Evolutionary conservation across 2,113 vertebrate species (phyloP), one percentile per base, ranked within the genome.

Genomic region (Thamnaconus septentrionalis): DNA sequence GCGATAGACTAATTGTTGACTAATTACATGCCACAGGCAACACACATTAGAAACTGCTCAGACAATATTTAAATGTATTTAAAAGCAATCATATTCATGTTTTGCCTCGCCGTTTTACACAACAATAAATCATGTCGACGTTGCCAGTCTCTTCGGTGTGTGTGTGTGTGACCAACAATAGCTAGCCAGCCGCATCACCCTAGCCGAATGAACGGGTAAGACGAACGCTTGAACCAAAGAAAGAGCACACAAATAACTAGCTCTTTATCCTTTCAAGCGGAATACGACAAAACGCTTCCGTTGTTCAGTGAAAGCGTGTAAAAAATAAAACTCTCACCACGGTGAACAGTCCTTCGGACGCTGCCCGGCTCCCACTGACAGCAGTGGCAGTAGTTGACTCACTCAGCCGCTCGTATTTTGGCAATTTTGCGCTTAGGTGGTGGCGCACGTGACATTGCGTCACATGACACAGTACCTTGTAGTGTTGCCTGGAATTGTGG

Each of bases 391-490:
- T 31, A 31, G 18, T 31, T 31, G 18, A 31, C 18, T 31, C 18
- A 78, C 62, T 56, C 54, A 55, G 9, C 47, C 6, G 8, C 11
- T 9, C 7, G 8, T 61, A 54, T 77, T 73, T 66, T 43, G 61
- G 18, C 48, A 53, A 47, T n/a, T 31, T 31, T 1, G 3, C 6
- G 3, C 53, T 5, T 46, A 10, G 11, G 5, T 18, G 8, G 40
- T 43, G 47, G 10, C 4, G 5, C 82, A 79, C 41, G 79, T 84
- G 77, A 82, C 49, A 4, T 4, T 0, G 0, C 0, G 6, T 79
- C 81, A 81, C 66, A 69, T 85, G 79, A 79, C 59, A 31, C 18
- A 31, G 18, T 3, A 3, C 1, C 42, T 3, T 7, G 4, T 5
- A 43, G 9, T 1, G 4, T 3, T 7, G 7, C 0, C 0, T 39